Conservation (phyloP, 2,797 vertebrate species). For the Orientallactaga sibirica region DNA sequence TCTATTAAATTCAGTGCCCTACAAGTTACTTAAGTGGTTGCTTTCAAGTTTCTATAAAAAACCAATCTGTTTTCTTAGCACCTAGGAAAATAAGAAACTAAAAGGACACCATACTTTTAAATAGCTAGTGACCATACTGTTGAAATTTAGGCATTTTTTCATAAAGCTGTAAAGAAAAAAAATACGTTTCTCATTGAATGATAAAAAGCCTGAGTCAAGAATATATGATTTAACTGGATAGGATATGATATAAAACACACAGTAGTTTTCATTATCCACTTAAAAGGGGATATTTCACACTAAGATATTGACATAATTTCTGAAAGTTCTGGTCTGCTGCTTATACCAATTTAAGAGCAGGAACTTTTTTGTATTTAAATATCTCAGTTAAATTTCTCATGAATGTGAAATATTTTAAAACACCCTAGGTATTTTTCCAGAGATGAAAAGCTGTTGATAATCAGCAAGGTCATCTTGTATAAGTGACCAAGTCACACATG, state of each 20-base stretch:
- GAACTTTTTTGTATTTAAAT: conserved; percentile 28
- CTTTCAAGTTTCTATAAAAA: conserved; percentile 81
- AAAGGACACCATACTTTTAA: conserved; percentile 75
- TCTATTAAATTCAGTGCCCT: conserved; percentile 79
- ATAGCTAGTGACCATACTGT: conserved; percentile 61
- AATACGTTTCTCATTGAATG: conserved; percentile 65
- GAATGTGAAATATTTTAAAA: conserved; percentile 76
- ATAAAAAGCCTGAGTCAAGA: conserved; percentile 69
- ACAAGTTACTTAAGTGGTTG: conserved; percentile 79
- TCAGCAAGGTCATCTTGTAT: conserved; percentile 62
- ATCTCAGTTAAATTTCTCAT: conserved; percentile 74
- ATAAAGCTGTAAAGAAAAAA: conserved; percentile 76
- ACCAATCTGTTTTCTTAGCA: conserved; percentile 68
- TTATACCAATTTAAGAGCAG: background rate
- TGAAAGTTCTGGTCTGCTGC: conserved; percentile 61
- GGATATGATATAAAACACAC: conserved; percentile 26
- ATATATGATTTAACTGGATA: conserved; percentile 40
- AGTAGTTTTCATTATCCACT: conserved; percentile 67
- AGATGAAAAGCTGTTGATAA: conserved; percentile 63
- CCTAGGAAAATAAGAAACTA: conserved; percentile 74
- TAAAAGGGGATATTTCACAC: conserved; percentile 74
- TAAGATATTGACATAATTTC: conserved; percentile 70
- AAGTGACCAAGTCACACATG: conserved; percentile 32
- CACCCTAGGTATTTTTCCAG: conserved; percentile 47
- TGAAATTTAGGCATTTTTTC: conserved; percentile 55